phyloP scores from a whole-genome alignment of 2,888 invertebrate genomes.

The Abscondita cerata region DNA sequence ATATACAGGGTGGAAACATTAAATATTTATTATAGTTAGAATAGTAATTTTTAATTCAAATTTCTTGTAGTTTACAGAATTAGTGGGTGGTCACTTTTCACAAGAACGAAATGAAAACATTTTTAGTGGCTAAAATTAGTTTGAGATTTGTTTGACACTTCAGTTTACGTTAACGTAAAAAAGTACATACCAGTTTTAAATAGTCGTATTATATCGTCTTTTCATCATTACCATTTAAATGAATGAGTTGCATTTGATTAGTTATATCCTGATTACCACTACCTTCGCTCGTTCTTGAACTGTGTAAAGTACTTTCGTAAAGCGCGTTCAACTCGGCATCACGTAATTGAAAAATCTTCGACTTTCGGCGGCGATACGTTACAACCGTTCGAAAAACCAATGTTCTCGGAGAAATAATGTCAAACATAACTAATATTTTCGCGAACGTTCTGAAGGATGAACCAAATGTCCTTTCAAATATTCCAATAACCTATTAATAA shows the following conservation, averaged over 20 bases:
- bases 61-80: too few species aligned
- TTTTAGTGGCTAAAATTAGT: too few species aligned
- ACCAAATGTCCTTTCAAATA: slow-evolving; percentile 69
- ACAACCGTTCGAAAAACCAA: slow-evolving; percentile 56
- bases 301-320: slow-evolving; percentile 53
- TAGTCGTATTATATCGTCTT: slow-evolving; percentile 68
- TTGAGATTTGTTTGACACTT: too few species aligned
- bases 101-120: too few species aligned
- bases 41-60: too few species aligned
- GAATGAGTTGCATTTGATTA: slow-evolving; percentile 17
- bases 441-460: slow-evolving; percentile 85
- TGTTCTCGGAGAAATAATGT: slow-evolving; percentile 66
- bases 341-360: slow-evolving; percentile 61
- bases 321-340: slow-evolving; percentile 60
- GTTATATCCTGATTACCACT: background rate
- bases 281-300: slow-evolving; percentile 13
- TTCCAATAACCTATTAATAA: slow-evolving; percentile 68
- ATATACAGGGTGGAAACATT: too few species aligned
- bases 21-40: too few species aligned
- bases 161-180: too few species aligned
- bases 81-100: too few species aligned
- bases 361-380: slow-evolving; percentile 55
- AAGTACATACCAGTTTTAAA: slow-evolving; percentile 70
- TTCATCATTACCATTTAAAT: slow-evolving; percentile 45
- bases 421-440: slow-evolving; percentile 74